Percentiles rank a stretch among this genome's conserved stretches.
Conservation (phyloP, 2,888 invertebrate species). For the Cabera pusaria region DNA sequence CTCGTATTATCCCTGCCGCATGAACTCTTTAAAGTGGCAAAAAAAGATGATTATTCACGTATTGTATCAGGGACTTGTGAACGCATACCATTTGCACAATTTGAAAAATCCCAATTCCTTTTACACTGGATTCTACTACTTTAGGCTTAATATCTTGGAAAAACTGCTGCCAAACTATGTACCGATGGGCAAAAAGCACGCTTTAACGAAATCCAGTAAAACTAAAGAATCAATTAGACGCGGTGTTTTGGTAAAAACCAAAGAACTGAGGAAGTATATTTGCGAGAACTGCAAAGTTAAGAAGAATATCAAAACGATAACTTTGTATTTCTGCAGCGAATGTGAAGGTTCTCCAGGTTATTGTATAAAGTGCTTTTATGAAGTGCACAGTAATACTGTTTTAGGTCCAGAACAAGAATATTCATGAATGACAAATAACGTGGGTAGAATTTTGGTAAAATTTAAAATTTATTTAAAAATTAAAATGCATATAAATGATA, state of each 20-base stretch:
- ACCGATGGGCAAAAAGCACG: too few relatives aligned
- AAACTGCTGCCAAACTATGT: constrained; percentile 1
- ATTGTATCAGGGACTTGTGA: constrained; percentile 1
- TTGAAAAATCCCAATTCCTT: too few relatives aligned
- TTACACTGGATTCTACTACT: constrained; percentile 1
- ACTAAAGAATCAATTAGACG: too few relatives aligned
- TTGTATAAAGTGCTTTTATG: constrained; percentile 3
- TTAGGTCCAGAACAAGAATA: too few relatives aligned
- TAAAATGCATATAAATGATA: too few relatives aligned
- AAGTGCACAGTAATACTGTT: too few relatives aligned
- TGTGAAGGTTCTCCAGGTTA: constrained; percentile 9
- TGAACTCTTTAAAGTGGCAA: not conserved
- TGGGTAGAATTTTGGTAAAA: too few relatives aligned
- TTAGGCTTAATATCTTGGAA: constrained; percentile 6
- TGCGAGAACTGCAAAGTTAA: constrained; percentile 6
- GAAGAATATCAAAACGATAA: constrained; percentile 1
- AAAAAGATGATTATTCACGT: constrained; percentile 14
- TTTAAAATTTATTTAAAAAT: too few relatives aligned
- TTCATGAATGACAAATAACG: too few relatives aligned
- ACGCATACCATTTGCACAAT: constrained; percentile 12
- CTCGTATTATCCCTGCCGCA: constrained; percentile 4
- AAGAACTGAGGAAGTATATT: constrained; percentile 8
- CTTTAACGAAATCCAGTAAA: constrained; percentile 4
- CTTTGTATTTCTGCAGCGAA: constrained; percentile 5
- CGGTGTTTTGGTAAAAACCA: not conserved